Evolutionary conservation across 2,888 invertebrate genomes (phyloP).

Genomic region (Notodonta ziczac): DNA sequence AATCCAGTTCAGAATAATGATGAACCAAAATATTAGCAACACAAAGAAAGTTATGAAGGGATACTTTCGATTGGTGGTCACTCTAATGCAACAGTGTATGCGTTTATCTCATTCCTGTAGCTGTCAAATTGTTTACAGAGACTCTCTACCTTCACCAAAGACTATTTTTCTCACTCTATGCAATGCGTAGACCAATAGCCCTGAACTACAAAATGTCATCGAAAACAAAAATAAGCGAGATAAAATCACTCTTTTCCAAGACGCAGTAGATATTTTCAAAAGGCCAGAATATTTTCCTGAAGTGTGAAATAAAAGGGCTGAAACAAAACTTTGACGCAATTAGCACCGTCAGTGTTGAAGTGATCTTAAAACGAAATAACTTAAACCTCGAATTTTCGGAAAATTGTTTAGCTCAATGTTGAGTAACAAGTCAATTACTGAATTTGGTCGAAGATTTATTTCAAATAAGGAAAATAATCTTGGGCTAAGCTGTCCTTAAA

Average conservation of each 20-base stretch:
- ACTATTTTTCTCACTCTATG: too few species aligned
- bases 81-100: too few species aligned
- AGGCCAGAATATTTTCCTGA: too few species aligned
- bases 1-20: neutral
- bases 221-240: neutral
- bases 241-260: too few species aligned
- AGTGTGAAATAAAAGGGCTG: neutral
- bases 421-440: conserved; percentile 25
- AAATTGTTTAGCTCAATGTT: conserved; percentile 19
- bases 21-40: neutral
- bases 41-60: neutral
- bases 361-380: conserved; percentile 10
- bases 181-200: too few species aligned
- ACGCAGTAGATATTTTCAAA: too few species aligned
- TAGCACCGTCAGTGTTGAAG: conserved; percentile 13
- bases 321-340: conserved; percentile 10
- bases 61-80: too few species aligned
- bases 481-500: neutral
- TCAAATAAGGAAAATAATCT: conserved; percentile 6
- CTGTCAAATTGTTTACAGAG: too few species aligned
- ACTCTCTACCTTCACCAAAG: too few species aligned
- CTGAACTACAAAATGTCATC: too few species aligned
- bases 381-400: conserved; percentile 18
- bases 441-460: conserved; percentile 12
- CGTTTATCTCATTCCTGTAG: too few species aligned